Conservation (phyloP, 2,888 invertebrate species). For the Dorcus parallelipipedus region DNA sequence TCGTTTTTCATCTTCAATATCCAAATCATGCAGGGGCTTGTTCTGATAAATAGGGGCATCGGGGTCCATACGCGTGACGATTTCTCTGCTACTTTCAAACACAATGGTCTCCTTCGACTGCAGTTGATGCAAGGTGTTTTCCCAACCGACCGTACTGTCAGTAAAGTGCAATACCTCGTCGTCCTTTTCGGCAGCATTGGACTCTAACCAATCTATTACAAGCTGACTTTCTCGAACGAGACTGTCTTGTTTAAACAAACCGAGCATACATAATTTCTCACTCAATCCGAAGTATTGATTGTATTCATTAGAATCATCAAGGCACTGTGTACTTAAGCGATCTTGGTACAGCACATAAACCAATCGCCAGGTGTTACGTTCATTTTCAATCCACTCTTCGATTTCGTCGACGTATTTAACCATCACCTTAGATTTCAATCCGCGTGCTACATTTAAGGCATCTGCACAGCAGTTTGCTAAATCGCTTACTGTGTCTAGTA, state of each 20-base stretch:
- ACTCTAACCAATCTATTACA: constrained; percentile 91
- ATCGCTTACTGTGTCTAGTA: constrained; percentile 42
- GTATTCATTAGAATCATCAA: constrained; percentile 34
- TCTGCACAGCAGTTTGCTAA: constrained; percentile 46
- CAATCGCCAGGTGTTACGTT: constrained; percentile 86
- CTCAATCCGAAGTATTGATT: constrained; percentile 49
- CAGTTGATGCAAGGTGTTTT: constrained; percentile 82
- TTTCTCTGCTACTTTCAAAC: constrained; percentile 56
- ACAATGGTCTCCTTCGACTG: constrained; percentile 55
- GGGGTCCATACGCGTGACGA: constrained; percentile 76
- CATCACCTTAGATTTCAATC: constrained; percentile 42
- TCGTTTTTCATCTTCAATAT: constrained; percentile 73
- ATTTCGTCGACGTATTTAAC: constrained; percentile 33
- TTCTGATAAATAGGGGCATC: constrained; percentile 83
- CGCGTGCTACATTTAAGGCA: constrained; percentile 41
- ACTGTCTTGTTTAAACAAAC: constrained; percentile 57
- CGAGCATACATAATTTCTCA: constrained; percentile 58
- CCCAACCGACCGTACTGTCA: constrained; percentile 83
- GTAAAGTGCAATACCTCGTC: constrained; percentile 67
- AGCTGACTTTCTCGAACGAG: constrained; percentile 69
- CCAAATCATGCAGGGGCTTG: constrained; percentile 78
- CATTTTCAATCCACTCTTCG: constrained; percentile 66
- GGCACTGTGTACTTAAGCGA: constrained; percentile 54
- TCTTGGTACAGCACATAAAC: constrained; percentile 80
- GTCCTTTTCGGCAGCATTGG: constrained; percentile 62